A percentile compares a stretch with the other conserved stretches of the same genome.
phyloP scores from a whole-genome alignment of 2,113 vertebrate genomes.

The Cottus gobio region DNA sequence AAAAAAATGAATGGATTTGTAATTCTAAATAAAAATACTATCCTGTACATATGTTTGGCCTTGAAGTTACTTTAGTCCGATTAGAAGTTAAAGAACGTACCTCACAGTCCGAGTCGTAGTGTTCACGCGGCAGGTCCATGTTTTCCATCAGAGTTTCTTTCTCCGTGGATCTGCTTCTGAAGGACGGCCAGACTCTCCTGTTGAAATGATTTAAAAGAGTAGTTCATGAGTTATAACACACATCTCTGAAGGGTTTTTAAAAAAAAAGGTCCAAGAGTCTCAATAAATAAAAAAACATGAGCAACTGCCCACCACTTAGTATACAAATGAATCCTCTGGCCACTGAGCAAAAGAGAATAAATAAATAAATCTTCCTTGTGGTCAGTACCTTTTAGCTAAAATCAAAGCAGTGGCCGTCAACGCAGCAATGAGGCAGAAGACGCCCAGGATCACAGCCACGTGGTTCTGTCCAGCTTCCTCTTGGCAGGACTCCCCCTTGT shows the following conservation, averaged over 20 bases:
- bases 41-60: not conserved
- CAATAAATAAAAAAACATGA: not conserved
- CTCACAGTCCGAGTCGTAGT: constrained; percentile 70
- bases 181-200: constrained; percentile 55
- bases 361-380: not conserved
- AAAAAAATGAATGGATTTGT: not conserved
- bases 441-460: constrained; percentile 50
- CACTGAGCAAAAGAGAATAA: not conserved
- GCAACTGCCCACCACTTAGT: not conserved
- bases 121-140: constrained; percentile 68
- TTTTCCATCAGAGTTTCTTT: constrained; percentile 81
- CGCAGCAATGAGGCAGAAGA: constrained; percentile 36
- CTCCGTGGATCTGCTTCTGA: constrained; percentile 53
- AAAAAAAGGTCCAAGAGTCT: not conserved
- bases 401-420: constrained; percentile 35
- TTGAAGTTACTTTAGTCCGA: not conserved
- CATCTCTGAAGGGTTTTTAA: not conserved
- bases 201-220: not conserved
- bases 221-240: not conserved
- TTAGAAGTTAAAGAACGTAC: no score
- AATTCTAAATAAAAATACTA: not conserved
- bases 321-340: not conserved
- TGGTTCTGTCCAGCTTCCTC: constrained; percentile 44
- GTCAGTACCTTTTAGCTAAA: constrained; percentile 65
- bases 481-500: constrained; percentile 86